These are phyloP conservation scores for Cerceris rybyensis DNA, from an alignment of 2,888 invertebrate species.

Conservation along the genomic window DNA sequence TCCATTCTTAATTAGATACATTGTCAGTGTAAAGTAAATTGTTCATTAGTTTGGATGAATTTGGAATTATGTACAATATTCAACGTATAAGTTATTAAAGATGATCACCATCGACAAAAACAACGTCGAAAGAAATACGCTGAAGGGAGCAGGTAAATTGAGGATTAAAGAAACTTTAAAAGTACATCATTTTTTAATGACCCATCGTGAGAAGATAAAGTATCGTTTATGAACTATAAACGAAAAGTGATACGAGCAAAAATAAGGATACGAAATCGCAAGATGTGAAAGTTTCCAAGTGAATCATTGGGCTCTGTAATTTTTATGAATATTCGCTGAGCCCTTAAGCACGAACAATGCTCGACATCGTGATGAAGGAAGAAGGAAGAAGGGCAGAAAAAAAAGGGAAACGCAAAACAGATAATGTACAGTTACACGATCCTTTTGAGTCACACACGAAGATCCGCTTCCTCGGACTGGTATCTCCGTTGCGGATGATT, in stretches of 20 bases:
- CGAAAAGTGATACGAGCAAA: slow-evolving; percentile 28
- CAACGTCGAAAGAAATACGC: not conserved
- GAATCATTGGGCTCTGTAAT: slow-evolving; percentile 36
- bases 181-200: slow-evolving; percentile 9
- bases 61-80: not conserved
- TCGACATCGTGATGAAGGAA: slow-evolving; percentile 2
- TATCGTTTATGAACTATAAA: slow-evolving; percentile 29
- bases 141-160: not conserved
- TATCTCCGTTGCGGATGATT: slow-evolving; percentile 40
- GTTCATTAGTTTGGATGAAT: not conserved
- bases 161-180: slow-evolving; percentile 22
- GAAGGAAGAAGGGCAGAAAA: slow-evolving; percentile 7
- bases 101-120: not conserved
- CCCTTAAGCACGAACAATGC: slow-evolving; percentile 54
- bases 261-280: slow-evolving; percentile 52
- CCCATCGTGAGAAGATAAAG: slow-evolving; percentile 4
- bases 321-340: slow-evolving; percentile 42
- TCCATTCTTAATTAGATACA: not conserved
- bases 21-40: not conserved
- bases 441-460: slow-evolving; percentile 33
- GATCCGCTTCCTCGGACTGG: slow-evolving; percentile 30
- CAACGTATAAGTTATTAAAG: not conserved
- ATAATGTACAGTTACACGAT: slow-evolving; percentile 53
- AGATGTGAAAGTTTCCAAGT: slow-evolving; percentile 59
- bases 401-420: slow-evolving; percentile 19